A percentile compares a stretch with the other conserved stretches of the same genome.
These are phyloP conservation scores for western clawed frog (Xenopus tropicalis) DNA, from an alignment of 2,113 vertebrate genomes.

Conservation along the genomic window DNA sequence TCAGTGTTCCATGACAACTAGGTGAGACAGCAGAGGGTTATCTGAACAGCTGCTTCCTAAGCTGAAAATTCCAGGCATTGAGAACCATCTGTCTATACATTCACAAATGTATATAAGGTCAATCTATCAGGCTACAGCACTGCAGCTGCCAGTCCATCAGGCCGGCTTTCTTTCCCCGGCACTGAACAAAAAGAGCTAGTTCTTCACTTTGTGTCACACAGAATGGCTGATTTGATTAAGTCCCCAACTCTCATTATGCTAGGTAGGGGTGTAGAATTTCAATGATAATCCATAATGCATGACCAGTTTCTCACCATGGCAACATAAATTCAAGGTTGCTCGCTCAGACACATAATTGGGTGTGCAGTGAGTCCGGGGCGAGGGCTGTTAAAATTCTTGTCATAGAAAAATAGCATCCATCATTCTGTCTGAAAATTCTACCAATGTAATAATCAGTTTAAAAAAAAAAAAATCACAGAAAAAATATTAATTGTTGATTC, in stretches of 20 bases:
- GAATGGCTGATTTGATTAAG: constrained; percentile 99
- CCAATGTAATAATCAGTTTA: constrained; percentile 90
- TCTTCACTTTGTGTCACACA: constrained; percentile 96
- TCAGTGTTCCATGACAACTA: constrained; percentile 96
- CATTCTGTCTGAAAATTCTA: constrained; percentile 89
- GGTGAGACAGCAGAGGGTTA: constrained; percentile 94
- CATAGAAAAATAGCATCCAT: constrained; percentile 97
- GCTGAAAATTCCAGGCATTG: constrained; percentile 90
- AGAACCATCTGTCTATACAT: constrained; percentile 97
- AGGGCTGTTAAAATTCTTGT: constrained; percentile 99
- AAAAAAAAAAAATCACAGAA: constrained; percentile 88
- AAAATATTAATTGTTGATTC: constrained; percentile 58
- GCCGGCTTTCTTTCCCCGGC: constrained; percentile 76
- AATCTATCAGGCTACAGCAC: constrained; percentile 89
- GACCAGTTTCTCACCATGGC: constrained; percentile 97
- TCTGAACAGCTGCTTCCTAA: constrained; percentile 94
- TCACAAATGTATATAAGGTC: constrained; percentile 89
- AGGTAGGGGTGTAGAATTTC: constrained; percentile 99
- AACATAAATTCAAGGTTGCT: constrained; percentile 99
- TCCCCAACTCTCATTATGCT: constrained; percentile 98
- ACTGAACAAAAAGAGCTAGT: constrained; percentile 86
- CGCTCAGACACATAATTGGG: constrained; percentile 99
- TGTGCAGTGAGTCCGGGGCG: constrained; percentile 91
- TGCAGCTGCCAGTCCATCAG: constrained; percentile 87
- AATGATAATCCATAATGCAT: constrained; percentile 99